phyloP scores from a whole-genome alignment of 1,140 invertebrate genomes.

The Dendroctonus valens region DNA sequence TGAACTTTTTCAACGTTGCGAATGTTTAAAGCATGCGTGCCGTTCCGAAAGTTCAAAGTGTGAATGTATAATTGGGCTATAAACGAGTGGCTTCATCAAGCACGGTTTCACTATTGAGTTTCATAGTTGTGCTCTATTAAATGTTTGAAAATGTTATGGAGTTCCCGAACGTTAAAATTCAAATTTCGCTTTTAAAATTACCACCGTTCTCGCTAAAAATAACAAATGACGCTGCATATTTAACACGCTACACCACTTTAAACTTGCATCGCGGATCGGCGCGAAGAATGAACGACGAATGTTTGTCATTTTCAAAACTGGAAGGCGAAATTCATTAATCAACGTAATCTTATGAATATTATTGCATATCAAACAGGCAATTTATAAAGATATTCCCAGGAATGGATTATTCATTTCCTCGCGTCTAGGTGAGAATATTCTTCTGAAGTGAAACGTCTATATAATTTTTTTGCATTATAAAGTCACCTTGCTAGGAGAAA shows the following conservation, averaged over 20 bases:
- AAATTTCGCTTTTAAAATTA: constrained; percentile 23
- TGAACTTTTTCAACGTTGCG: no score
- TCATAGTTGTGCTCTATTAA: no score
- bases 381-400: constrained; percentile 34
- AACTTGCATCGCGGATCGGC: constrained; percentile 25
- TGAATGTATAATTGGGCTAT: no score
- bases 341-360: constrained; percentile 37
- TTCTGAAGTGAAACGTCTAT: no score
- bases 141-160: not conserved
- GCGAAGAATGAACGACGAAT: constrained; percentile 32
- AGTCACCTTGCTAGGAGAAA: no score
- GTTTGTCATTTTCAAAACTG: constrained; percentile 36
- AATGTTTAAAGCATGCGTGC: no score
- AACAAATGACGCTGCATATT: constrained; percentile 35
- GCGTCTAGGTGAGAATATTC: no score
- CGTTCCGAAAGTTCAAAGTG: no score
- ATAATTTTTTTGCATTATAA: no score
- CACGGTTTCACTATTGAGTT: no score
- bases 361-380: constrained; percentile 38
- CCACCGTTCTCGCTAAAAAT: constrained; percentile 25
- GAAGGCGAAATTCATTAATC: constrained; percentile 33
- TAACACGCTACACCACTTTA: constrained; percentile 27
- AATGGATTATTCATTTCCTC: not conserved
- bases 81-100: no score
- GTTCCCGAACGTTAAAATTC: constrained; percentile 10